phyloP scores from a whole-genome alignment of 1,140 invertebrate genomes.

The Meloidogyne chitwoodi region DNA sequence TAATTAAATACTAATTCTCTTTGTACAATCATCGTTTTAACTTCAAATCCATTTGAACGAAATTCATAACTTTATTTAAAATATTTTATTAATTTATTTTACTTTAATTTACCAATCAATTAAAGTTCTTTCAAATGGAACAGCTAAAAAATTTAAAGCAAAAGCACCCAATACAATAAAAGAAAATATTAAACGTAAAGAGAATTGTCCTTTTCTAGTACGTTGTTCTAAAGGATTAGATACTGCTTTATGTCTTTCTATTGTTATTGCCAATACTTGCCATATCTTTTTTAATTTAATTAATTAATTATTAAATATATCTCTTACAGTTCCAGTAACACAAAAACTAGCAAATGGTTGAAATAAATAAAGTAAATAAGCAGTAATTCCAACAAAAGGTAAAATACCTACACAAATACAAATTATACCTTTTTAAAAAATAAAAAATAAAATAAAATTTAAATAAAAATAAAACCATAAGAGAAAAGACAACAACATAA shows the following conservation, averaged over 20 bases:
- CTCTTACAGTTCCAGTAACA: constrained; percentile 46
- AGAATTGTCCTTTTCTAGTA: constrained; percentile 56
- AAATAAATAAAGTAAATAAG: constrained; percentile 54
- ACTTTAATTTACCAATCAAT: constrained; percentile 39
- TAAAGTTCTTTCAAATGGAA: constrained; percentile 52
- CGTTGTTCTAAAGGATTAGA: constrained; percentile 50
- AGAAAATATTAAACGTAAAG: constrained; percentile 43
- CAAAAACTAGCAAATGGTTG: constrained; percentile 57
- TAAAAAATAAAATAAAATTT: constrained; percentile 21
- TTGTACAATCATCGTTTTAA: constrained; percentile 49
- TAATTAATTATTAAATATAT: background rate
- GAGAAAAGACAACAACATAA: constrained; percentile 37
- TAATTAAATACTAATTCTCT: constrained; percentile 21
- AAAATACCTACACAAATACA: constrained; percentile 52
- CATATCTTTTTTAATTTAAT: constrained; percentile 37
- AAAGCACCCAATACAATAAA: constrained; percentile 51
- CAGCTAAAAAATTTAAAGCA: constrained; percentile 45
- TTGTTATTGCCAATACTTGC: constrained; percentile 56
- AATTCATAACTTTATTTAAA: constrained; percentile 28
- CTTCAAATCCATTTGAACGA: constrained; percentile 37
- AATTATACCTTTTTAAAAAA: constrained; percentile 50
- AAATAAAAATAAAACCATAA: constrained; percentile 2
- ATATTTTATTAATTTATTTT: constrained; percentile 1
- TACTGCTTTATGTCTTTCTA: constrained; percentile 54
- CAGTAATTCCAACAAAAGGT: constrained; percentile 52